A percentile compares a stretch with the other conserved stretches of the same genome.
phyloP scores from a whole-genome alignment of 2,888 invertebrate genomes.

The Lochmaea capreae region DNA sequence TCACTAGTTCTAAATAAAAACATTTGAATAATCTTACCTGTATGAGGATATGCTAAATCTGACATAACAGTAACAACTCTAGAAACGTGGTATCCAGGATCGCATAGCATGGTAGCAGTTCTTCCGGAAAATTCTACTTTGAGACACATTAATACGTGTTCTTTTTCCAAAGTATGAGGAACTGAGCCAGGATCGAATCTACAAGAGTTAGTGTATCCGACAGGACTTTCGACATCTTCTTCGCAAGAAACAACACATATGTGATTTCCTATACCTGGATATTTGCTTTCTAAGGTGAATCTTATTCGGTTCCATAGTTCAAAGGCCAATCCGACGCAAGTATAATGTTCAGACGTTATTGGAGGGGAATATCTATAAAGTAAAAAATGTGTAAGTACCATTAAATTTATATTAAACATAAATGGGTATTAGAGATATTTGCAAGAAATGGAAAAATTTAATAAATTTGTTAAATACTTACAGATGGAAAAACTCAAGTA shows the following conservation, averaged over 20 bases:
- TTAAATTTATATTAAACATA: background rate
- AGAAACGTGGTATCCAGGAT: conserved; percentile 92
- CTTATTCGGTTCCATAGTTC: conserved; percentile 79
- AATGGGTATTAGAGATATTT: background rate
- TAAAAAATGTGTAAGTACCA: background rate
- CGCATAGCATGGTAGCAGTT: conserved; percentile 82
- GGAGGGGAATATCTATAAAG: conserved; percentile 75
- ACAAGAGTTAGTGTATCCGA: conserved; percentile 68
- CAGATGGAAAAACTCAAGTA: conserved; percentile 79
- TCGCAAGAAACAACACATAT: conserved; percentile 87
- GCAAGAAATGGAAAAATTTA: background rate
- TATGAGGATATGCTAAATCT: conserved; percentile 87
- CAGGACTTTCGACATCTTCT: conserved; percentile 78
- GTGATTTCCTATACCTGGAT: conserved; percentile 75
- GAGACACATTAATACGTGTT: conserved; percentile 86
- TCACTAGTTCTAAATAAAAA: background rate
- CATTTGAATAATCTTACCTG: conserved; percentile 68
- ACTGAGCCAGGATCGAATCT: conserved; percentile 68
- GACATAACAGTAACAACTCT: conserved; percentile 88
- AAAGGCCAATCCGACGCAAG: conserved; percentile 89
- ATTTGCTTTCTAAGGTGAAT: conserved; percentile 70
- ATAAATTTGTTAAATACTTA: conserved; percentile 46
- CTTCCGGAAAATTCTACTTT: conserved; percentile 80
- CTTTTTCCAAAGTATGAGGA: conserved; percentile 80
- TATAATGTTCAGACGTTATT: conserved; percentile 82